phyloP scores from a whole-genome alignment of 2,113 vertebrate species.

The Platysternon megacephalum region DNA sequence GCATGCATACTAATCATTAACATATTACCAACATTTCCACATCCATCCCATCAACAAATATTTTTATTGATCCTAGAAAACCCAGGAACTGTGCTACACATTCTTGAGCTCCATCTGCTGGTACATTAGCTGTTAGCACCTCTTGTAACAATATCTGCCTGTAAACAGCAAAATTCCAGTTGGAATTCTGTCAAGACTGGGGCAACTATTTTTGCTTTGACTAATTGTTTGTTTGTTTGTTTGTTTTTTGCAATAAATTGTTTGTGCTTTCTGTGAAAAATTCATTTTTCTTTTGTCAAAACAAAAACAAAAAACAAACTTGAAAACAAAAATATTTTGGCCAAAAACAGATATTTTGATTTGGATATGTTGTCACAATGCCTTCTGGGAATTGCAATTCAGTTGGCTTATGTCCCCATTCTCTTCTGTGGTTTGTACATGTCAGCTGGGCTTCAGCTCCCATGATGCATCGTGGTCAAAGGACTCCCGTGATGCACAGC shows the following conservation, averaged over 20 bases:
- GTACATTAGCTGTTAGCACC: not conserved
- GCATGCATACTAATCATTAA: not conserved
- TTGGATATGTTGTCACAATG: not conserved
- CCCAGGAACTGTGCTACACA: not conserved
- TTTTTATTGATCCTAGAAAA: not conserved
- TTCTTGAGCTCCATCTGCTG: accelerated
- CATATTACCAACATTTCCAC: not conserved
- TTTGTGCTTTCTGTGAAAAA: not conserved
- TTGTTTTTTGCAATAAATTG: not conserved
- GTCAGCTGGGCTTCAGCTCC: not conserved
- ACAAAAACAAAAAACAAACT: not conserved
- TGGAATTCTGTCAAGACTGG: not conserved
- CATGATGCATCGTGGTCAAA: not conserved
- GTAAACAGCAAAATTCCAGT: not conserved
- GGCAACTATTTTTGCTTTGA: not conserved
- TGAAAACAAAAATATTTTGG: not conserved
- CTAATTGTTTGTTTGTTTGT: not conserved
- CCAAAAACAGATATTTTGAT: not conserved
- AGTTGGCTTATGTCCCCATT: accelerated
- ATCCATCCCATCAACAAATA: not conserved
- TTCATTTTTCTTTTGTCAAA: not conserved
- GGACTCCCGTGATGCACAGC: not conserved
- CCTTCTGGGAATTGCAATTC: not conserved
- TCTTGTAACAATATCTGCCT: not conserved
- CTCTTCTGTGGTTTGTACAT: not conserved